These are phyloP conservation scores for Acestrorhynchus altus DNA, from an alignment of 2,797 vertebrate genomes.

Conservation along the genomic window DNA sequence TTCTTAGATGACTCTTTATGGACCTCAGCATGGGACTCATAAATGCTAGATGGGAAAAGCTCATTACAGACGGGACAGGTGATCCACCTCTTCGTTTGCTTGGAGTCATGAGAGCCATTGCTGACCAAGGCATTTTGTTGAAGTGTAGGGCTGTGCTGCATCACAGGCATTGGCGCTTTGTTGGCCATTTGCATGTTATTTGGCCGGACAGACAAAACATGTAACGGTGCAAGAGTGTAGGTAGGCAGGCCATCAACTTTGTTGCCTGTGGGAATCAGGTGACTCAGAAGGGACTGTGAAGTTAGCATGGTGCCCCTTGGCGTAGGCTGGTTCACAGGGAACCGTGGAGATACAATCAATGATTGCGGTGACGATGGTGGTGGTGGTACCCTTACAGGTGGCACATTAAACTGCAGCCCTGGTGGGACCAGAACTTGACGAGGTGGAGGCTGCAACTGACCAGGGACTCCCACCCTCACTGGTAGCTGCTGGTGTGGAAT, in stretches of 20 bases:
- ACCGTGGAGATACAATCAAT: slow-evolving; percentile 75
- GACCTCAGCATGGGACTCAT: slow-evolving; percentile 91
- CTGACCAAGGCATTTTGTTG: slow-evolving; percentile 71
- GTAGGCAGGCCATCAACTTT: slow-evolving; percentile 93
- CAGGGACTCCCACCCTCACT: slow-evolving; percentile 65
- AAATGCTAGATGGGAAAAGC: slow-evolving; percentile 93
- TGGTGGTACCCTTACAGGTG: slow-evolving; percentile 61
- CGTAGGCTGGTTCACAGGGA: slow-evolving; percentile 77
- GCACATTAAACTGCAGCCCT: slow-evolving; percentile 69
- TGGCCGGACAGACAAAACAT: slow-evolving; percentile 77
- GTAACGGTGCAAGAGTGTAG: slow-evolving; percentile 91
- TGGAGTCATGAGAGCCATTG: slow-evolving; percentile 67
- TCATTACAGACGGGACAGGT: slow-evolving; percentile 96
- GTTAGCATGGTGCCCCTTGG: slow-evolving; percentile 87
- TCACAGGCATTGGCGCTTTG: slow-evolving; percentile 77
- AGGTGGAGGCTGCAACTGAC: slow-evolving; percentile 65
- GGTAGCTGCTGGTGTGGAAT: slow-evolving; percentile 69
- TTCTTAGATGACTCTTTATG: slow-evolving; percentile 82
- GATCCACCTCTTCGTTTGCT: slow-evolving; percentile 94
- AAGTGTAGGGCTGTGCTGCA: slow-evolving; percentile 75
- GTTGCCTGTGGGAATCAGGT: slow-evolving; percentile 94
- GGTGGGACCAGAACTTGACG: slow-evolving; percentile 71
- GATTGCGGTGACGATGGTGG: slow-evolving; percentile 49
- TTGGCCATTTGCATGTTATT: slow-evolving; percentile 68
- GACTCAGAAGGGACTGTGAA: slow-evolving; percentile 87